Evolutionary conservation across 2,113 vertebrate genomes (phyloP).

Genomic region (Morone chrysops): DNA sequence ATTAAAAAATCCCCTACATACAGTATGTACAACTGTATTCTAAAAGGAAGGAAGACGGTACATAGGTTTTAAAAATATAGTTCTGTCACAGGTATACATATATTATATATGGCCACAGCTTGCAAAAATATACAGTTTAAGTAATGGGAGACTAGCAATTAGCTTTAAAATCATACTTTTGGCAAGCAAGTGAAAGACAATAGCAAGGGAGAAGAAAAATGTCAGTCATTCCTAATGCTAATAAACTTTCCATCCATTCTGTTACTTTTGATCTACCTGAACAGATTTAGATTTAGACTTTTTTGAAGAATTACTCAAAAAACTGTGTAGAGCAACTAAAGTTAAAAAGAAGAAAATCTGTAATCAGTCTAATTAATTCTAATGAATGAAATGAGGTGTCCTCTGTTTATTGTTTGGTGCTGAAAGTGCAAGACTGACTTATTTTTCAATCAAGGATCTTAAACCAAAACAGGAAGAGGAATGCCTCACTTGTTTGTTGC

Average conservation of each 20-base stretch:
- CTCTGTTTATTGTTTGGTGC: conserved; percentile 6
- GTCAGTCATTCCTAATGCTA: background rate
- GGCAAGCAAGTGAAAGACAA: background rate
- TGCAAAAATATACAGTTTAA: background rate
- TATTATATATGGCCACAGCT: background rate
- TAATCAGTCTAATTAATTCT: background rate
- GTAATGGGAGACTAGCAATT: background rate
- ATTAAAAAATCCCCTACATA: no score
- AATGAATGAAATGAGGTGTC: background rate
- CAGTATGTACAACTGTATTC: background rate
- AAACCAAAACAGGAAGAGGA: conserved; percentile 44
- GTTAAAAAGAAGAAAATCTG: background rate
- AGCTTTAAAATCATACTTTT: background rate
- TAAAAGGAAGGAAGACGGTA: background rate
- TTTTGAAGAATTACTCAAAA: background rate
- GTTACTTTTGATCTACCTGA: background rate
- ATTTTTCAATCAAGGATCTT: conserved; percentile 5
- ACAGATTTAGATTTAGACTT: background rate
- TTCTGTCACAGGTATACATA: background rate
- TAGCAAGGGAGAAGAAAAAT: background rate
- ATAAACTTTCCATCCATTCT: background rate
- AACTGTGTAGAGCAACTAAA: background rate
- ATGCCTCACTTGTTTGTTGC: conserved; percentile 55
- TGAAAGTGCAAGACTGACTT: background rate
- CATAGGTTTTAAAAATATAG: background rate